Evolutionary conservation across 2,113 vertebrate species (phyloP).

Genomic region (Ranitomeya variabilis): DNA sequence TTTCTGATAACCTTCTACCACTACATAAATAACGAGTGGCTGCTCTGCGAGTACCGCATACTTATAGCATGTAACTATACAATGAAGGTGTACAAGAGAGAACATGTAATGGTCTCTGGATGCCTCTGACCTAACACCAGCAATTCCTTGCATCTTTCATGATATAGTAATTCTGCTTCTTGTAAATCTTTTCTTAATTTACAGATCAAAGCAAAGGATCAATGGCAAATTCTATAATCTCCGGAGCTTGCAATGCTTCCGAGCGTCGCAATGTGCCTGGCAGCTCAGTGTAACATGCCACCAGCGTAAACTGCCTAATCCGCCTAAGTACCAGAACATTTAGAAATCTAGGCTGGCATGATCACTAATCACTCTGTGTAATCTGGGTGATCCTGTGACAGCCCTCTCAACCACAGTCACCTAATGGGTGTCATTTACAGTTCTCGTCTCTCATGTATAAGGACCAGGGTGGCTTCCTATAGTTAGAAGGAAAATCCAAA

Average conservation of each 20-base stretch:
- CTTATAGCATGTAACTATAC: not conserved
- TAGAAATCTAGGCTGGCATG: not conserved
- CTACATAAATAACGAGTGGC: not conserved
- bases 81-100: too few relatives aligned
- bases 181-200: conserved; percentile 22
- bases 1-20: not conserved
- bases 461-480: not conserved
- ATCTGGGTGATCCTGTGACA: not conserved
- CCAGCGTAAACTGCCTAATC: not conserved
- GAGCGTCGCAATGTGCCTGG: not conserved
- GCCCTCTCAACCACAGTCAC: not conserved
- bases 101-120: not conserved
- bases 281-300: not conserved
- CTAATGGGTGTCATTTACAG: not conserved
- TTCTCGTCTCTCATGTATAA: not conserved
- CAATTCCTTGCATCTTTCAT: not conserved
- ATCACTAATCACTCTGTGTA: not conserved
- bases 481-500: not conserved
- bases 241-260: not conserved
- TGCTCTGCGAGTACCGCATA: not conserved
- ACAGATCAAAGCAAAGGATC: conserved; percentile 27
- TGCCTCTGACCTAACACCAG: not conserved
- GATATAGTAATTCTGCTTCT: not conserved
- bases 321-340: conserved; percentile 2
- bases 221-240: conserved; percentile 32